Evolutionary conservation across 2,888 invertebrate genomes (phyloP), one percentile per base, ranked within the genome.

Genomic region (Mythimna pallens): DNA sequence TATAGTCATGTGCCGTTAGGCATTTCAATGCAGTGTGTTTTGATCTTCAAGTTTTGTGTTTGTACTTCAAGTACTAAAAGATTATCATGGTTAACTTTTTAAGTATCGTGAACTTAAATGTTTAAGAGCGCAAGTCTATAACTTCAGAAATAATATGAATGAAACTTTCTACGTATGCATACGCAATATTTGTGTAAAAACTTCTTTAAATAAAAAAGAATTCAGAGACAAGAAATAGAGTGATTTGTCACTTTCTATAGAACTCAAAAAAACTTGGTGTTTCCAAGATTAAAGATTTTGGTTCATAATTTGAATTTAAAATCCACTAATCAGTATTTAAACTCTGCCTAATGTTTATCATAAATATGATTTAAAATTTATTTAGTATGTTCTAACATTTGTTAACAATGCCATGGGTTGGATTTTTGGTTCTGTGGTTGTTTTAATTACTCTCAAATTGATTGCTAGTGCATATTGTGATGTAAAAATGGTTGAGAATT

Each of bases 11-110:
- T 74, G 71, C 74, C 68, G 73, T 69, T 64, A 64, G 81, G 76
- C 73, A 69, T 67, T 36, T 63, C 43, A 59, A 25, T 73, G 67
- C 79, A 84, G 84, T 86, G 86, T 86, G 47, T 84, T 86, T 85
- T 86, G 86, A 81, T 73, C 86, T 79, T 71, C 70, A 81, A 76
- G 77, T 73, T 40, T 52, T 62, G 25, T 40, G 30, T 61, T 50
- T 58, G 69, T 73, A 66, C 55, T 81, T 36, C 59, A 62, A 68
- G 59, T 71, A 65, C 43, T 57, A 34, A 80, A 52, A 30, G 4
- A 43, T 43, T 64, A 50, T 71, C 57, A 62, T 79, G 54, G 40
- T 70, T 68, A 65, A 65, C 65, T 47, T 12, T 54, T 68, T 65
- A 52, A 71, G 50, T 14, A 54, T 59, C n/a, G 47, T n/a, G 34